Evolutionary conservation across 2,797 vertebrate genomes (phyloP).

Genomic region (Falco peregrinus): DNA sequence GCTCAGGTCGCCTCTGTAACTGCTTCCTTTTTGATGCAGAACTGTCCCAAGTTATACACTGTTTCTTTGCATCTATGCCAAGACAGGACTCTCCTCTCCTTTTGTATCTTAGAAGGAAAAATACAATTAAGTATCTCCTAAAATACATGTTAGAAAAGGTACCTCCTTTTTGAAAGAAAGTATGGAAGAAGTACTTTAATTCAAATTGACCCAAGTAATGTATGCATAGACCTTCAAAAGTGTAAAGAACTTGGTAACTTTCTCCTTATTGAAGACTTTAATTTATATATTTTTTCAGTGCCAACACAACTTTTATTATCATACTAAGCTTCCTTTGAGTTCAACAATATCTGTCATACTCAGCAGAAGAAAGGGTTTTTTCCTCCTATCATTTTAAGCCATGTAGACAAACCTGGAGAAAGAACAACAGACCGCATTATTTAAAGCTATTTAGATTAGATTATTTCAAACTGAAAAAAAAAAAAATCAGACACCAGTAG

Average conservation of each 20-base stretch:
- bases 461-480: neutral
- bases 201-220: neutral
- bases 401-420: neutral
- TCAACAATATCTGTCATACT: neutral
- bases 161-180: neutral
- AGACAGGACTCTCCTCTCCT: conserved; percentile 88
- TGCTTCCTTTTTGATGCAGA: conserved; percentile 74
- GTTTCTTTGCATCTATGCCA: conserved; percentile 84
- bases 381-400: neutral
- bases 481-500: neutral
- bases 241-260: neutral
- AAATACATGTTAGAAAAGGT: neutral
- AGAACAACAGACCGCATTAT: neutral
- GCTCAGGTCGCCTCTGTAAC: conserved; percentile 71
- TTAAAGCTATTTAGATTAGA: neutral
- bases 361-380: neutral
- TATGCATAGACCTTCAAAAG: neutral
- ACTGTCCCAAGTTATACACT: conserved; percentile 84
- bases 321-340: neutral
- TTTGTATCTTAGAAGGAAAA: conserved; percentile 82
- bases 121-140: neutral
- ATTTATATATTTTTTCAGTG: neutral
- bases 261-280: neutral
- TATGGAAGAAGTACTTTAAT: neutral
- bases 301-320: neutral